These are phyloP conservation scores for Oncorhynchus keta DNA, from an alignment of 2,113 vertebrate genomes.

Conservation along the genomic window DNA sequence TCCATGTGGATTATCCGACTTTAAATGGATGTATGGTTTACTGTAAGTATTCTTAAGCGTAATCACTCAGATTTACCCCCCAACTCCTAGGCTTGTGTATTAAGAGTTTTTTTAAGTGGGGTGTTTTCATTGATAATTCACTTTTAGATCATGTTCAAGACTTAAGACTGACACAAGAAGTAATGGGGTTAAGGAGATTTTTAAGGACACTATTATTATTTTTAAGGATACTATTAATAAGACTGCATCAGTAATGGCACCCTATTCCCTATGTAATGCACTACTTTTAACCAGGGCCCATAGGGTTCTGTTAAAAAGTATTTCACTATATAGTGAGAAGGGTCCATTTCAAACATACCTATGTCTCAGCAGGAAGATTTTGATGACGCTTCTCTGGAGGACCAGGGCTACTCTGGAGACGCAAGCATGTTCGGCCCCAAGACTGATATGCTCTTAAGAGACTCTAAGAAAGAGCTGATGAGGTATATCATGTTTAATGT, in stretches of 20 bases:
- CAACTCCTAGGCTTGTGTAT: slow-evolving; percentile 52
- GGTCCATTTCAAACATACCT: slow-evolving; percentile 1
- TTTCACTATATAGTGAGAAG: too few species aligned
- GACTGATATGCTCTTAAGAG: slow-evolving; percentile 88
- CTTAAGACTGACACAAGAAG: slow-evolving; percentile 19
- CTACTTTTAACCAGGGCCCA: too few species aligned
- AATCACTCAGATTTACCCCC: slow-evolving; percentile 48
- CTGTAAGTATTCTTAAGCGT: slow-evolving; percentile 55
- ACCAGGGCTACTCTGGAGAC: slow-evolving; percentile 88
- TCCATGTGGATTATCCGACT: slow-evolving; percentile 67
- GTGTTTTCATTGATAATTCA: slow-evolving; percentile 64
- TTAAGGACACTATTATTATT: background rate
- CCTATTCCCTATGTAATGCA: too few species aligned
- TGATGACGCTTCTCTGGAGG: slow-evolving; percentile 81
- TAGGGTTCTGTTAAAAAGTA: too few species aligned
- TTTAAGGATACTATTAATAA: background rate
- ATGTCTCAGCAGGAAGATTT: slow-evolving; percentile 68
- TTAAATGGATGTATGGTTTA: slow-evolving; percentile 69
- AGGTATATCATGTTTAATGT: slow-evolving; percentile 76
- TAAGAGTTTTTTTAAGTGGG: slow-evolving; percentile 64
- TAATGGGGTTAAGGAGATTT: background rate
- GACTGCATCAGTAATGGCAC: too few species aligned
- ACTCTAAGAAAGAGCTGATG: slow-evolving; percentile 96
- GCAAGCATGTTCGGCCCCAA: slow-evolving; percentile 84
- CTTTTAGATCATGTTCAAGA: slow-evolving; percentile 57